phyloP scores from a whole-genome alignment of 2,113 vertebrate species.

The Alligator sinensis region DNA sequence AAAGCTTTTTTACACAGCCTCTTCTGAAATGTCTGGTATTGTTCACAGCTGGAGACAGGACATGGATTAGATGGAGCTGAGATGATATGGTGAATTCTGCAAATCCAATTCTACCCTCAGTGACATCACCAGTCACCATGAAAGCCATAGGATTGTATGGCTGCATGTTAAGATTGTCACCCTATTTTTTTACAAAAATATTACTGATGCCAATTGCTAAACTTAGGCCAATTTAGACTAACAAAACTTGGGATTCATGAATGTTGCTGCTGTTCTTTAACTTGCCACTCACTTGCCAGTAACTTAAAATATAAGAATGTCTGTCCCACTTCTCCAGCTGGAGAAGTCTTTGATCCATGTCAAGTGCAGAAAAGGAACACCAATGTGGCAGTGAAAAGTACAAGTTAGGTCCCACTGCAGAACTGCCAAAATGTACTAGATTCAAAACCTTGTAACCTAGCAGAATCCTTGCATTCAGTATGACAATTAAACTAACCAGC shows the following conservation, averaged over 20 bases:
- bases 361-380: background rate
- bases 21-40: background rate
- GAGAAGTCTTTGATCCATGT: background rate
- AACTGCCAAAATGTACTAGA: background rate
- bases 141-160: background rate
- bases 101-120: background rate
- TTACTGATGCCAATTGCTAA: too few species aligned
- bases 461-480: background rate
- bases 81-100: background rate
- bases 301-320: background rate
- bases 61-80: background rate
- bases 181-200: background rate
- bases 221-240: too few species aligned
- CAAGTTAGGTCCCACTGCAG: background rate
- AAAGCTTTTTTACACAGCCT: background rate
- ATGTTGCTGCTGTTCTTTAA: background rate
- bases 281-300: background rate
- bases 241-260: background rate
- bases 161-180: background rate
- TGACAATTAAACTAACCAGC: background rate
- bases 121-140: background rate
- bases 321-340: background rate
- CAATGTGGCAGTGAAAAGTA: background rate
- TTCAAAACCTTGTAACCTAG: background rate
- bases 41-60: background rate